Evolutionary conservation across 2,888 invertebrate species (phyloP).

Genomic region (Clanis bilineata): DNA sequence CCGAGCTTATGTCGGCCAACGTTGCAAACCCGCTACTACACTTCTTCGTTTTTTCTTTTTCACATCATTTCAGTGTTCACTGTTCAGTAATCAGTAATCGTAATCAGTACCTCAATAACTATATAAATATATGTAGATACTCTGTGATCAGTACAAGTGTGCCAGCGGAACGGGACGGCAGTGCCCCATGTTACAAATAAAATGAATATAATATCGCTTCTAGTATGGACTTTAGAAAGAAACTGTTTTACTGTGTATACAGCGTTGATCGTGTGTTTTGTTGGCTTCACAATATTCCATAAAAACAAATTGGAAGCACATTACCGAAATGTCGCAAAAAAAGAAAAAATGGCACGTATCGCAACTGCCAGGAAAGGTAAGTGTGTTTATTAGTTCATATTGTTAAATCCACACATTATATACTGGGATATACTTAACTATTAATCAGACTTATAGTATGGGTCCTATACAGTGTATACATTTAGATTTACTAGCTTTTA

Average conservation of each 20-base stretch:
- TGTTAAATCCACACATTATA: no score
- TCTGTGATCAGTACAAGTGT: neutral
- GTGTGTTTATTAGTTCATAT: neutral
- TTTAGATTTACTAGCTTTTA: no score
- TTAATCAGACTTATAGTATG: no score
- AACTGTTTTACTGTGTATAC: slow-evolving; percentile 72
- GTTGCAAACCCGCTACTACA: no score
- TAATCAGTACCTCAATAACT: no score
- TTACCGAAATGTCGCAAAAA: slow-evolving; percentile 50
- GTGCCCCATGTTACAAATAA: slow-evolving; percentile 22
- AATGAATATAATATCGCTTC: slow-evolving; percentile 69
- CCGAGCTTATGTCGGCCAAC: no score
- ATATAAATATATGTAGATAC: no score
- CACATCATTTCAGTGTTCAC: no score
- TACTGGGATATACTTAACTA: neutral
- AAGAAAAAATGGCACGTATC: slow-evolving; percentile 36
- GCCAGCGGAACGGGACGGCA: neutral
- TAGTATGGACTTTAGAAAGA: slow-evolving; percentile 68
- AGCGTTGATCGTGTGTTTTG: slow-evolving; percentile 59
- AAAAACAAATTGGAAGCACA: slow-evolving; percentile 61
- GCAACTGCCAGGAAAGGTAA: slow-evolving; percentile 8
- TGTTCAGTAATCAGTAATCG: no score
- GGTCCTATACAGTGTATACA: no score
- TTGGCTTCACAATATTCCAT: slow-evolving; percentile 66
- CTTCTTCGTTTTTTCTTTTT: no score